Evolutionary conservation across 1,140 invertebrate species (phyloP).

Genomic region (Drosophila obscura): DNA sequence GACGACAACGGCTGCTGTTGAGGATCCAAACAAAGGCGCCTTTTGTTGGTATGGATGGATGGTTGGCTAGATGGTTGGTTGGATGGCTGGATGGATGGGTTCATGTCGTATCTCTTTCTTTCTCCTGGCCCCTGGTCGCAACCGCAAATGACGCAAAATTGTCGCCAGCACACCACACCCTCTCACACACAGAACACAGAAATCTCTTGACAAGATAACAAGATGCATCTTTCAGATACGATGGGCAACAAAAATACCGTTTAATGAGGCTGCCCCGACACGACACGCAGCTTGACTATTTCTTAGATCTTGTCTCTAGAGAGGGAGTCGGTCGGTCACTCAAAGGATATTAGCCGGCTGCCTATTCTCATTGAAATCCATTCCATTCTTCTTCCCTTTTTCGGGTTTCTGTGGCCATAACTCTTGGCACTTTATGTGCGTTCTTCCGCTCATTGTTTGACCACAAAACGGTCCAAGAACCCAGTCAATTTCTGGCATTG

Average conservation of each 20-base stretch:
- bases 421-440: constrained; percentile 49
- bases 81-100: constrained; percentile 33
- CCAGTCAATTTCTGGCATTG: constrained; percentile 27
- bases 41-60: constrained; percentile 42
- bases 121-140: constrained; percentile 32
- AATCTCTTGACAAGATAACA: constrained; percentile 55
- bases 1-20: constrained; percentile 20
- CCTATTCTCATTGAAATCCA: constrained; percentile 44
- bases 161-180: constrained; percentile 43
- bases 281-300: constrained; percentile 56
- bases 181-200: constrained; percentile 11
- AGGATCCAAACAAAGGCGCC: constrained; percentile 56
- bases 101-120: constrained; percentile 11
- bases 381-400: constrained; percentile 35
- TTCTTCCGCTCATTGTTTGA: constrained; percentile 43
- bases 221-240: constrained; percentile 58
- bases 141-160: constrained; percentile 65
- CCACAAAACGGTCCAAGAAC: constrained; percentile 46
- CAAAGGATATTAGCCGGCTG: constrained; percentile 52
- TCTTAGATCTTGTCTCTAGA: constrained; percentile 48
- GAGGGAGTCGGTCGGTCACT: constrained; percentile 27
- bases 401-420: constrained; percentile 40
- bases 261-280: constrained; percentile 52
- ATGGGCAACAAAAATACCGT: constrained; percentile 65
- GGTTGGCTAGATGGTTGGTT: constrained; percentile 21